Evolutionary conservation across 2,888 invertebrate species (phyloP).

Genomic region (Allacma fusca): DNA sequence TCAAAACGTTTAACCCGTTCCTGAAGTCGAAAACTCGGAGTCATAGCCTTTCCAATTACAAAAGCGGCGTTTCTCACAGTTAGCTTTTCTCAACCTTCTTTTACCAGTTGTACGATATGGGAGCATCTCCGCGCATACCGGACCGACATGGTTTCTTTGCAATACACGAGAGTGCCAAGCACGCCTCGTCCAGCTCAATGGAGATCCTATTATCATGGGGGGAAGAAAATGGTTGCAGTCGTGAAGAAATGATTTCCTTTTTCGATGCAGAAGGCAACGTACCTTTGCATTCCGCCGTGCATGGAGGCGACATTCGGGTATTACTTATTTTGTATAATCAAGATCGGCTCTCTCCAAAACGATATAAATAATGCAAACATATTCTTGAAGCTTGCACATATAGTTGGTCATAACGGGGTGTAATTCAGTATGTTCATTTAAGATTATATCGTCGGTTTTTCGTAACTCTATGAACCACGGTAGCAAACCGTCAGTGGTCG

Average conservation of each 20-base stretch:
- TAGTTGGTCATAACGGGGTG: too few relatives aligned
- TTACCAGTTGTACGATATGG: slow-evolving; percentile 77
- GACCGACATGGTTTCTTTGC: slow-evolving; percentile 91
- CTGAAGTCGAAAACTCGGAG: too few relatives aligned
- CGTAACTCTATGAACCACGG: too few relatives aligned
- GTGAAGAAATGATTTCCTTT: slow-evolving; percentile 83
- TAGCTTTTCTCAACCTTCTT: neutral
- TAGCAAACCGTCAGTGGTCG: too few relatives aligned
- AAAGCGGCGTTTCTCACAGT: neutral
- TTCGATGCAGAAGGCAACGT: slow-evolving; percentile 86
- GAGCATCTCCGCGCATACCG: slow-evolving; percentile 77
- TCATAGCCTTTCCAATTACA: too few relatives aligned
- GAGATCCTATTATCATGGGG: slow-evolving; percentile 82
- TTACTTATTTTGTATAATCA: slow-evolving; percentile 5
- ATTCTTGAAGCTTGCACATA: too few relatives aligned
- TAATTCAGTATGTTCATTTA: too few relatives aligned
- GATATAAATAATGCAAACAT: too few relatives aligned
- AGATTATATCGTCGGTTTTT: too few relatives aligned
- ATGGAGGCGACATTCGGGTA: slow-evolving; percentile 66
- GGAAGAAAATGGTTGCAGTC: slow-evolving; percentile 78
- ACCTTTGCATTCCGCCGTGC: slow-evolving; percentile 63
- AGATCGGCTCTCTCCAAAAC: too few relatives aligned
- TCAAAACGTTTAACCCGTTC: too few relatives aligned
- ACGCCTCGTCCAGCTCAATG: slow-evolving; percentile 85
- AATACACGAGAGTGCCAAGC: slow-evolving; percentile 89